A percentile compares a stretch with the other conserved stretches of the same genome.
phyloP scores from a whole-genome alignment of 2,797 vertebrate genomes.

The Argentina silus region DNA sequence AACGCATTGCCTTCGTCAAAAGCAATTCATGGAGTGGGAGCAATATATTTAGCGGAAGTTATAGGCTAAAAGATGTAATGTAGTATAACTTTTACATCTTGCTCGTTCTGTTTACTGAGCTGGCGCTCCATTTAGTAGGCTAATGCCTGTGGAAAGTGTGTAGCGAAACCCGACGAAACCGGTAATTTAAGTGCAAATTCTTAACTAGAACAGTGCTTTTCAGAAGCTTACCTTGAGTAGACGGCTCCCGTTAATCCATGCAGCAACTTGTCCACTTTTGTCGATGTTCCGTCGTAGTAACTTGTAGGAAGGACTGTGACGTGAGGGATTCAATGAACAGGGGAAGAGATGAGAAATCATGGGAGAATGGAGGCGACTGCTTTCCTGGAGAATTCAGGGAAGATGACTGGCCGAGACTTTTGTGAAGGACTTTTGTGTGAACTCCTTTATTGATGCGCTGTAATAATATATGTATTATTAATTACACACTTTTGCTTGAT shows the following conservation, averaged over 20 bases:
- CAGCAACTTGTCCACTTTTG: constrained; percentile 49
- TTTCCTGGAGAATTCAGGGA: no score
- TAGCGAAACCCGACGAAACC: background rate
- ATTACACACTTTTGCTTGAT: no score
- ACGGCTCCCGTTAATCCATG: constrained; percentile 61
- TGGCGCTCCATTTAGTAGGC: background rate
- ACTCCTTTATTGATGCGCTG: no score
- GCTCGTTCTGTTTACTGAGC: background rate
- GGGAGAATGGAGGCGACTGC: background rate
- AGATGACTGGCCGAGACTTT: background rate
- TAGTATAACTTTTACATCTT: background rate
- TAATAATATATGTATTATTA: no score
- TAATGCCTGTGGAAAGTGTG: background rate
- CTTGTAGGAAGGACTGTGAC: constrained; percentile 58
- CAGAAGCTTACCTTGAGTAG: constrained; percentile 58
- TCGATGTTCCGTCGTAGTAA: constrained; percentile 58
- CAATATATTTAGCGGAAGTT: background rate
- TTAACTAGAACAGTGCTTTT: background rate
- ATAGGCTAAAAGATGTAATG: background rate
- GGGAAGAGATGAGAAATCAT: constrained; percentile 23
- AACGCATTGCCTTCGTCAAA: background rate
- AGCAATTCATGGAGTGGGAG: background rate
- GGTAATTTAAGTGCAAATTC: background rate
- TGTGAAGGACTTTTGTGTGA: no score
- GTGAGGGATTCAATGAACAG: constrained; percentile 48